These are phyloP conservation scores for Drosophila mojavensis DNA, from an alignment of 1,140 invertebrate species.

Conservation along the genomic window DNA sequence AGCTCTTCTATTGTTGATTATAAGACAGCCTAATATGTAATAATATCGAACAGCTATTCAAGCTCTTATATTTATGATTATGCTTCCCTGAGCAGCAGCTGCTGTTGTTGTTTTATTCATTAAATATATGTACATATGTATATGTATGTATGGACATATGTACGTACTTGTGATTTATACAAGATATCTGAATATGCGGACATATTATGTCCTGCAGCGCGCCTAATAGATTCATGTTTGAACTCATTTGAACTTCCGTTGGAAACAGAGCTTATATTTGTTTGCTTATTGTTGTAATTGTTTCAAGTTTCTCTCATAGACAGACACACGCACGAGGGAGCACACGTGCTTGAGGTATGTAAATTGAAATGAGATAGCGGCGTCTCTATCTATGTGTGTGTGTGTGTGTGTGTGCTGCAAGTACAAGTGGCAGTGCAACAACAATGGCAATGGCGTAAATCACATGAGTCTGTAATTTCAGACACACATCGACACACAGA, in stretches of 20 bases:
- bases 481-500: constrained; percentile 32
- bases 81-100: constrained; percentile 12
- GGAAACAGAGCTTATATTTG: constrained; percentile 33
- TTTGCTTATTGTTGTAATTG: constrained; percentile 64
- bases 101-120: too few relatives aligned
- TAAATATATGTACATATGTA: too few relatives aligned
- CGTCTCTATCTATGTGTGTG: constrained; percentile 5
- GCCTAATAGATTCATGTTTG: constrained; percentile 36
- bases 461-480: constrained; percentile 73
- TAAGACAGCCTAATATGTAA: too few relatives aligned
- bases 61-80: constrained; percentile 13
- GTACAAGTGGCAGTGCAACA: constrained; percentile 22
- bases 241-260: constrained; percentile 78
- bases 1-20: too few relatives aligned
- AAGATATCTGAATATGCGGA: not conserved
- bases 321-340: constrained; percentile 46
- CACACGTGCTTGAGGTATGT: constrained; percentile 64
- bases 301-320: constrained; percentile 58
- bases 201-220: constrained; percentile 2
- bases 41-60: not conserved
- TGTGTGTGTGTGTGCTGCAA: constrained; percentile 18
- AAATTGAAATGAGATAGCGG: constrained; percentile 66
- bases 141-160: too few relatives aligned
- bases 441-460: constrained; percentile 72
- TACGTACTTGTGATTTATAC: too few relatives aligned